A percentile compares a stretch with the other conserved stretches of the same genome.
These are phyloP conservation scores for Drosophila cardini DNA, from an alignment of 1,140 invertebrate species.

Conservation along the genomic window DNA sequence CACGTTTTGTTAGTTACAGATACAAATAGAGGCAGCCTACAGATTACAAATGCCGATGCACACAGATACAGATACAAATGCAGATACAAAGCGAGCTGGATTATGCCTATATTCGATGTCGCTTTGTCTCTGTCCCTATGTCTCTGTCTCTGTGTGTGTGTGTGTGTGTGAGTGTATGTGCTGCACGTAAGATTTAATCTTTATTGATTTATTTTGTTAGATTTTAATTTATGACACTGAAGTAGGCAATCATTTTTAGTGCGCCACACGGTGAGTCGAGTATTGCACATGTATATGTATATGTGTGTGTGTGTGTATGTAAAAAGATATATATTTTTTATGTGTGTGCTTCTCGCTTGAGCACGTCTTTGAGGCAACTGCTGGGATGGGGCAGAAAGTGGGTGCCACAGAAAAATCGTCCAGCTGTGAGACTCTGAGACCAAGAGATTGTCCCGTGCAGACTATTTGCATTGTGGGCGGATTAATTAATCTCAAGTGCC, in stretches of 20 bases:
- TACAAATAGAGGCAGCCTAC: slow-evolving; percentile 65
- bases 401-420: slow-evolving; percentile 15
- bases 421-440: slow-evolving; percentile 65
- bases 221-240: slow-evolving; percentile 81
- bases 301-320: background rate
- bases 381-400: background rate
- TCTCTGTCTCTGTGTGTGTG: background rate
- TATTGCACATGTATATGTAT: slow-evolving; percentile 30
- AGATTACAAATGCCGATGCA: slow-evolving; percentile 44
- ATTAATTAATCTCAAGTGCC: slow-evolving; percentile 58
- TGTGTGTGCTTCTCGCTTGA: slow-evolving; percentile 6
- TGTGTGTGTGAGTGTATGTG: slow-evolving; percentile 45
- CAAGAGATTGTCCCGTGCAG: slow-evolving; percentile 39
- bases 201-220: slow-evolving; percentile 84
- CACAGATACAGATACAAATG: slow-evolving; percentile 27
- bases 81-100: slow-evolving; percentile 62
- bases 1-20: slow-evolving; percentile 75
- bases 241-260: slow-evolving; percentile 78
- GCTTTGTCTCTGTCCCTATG: slow-evolving; percentile 26
- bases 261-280: slow-evolving; percentile 23
- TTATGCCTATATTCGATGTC: slow-evolving; percentile 61
- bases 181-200: slow-evolving; percentile 79
- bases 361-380: background rate
- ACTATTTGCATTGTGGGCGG: slow-evolving; percentile 68
- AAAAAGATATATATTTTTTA: background rate